Evolutionary conservation across 2,888 invertebrate species (phyloP).

Genomic region (Archaeoteleia sp.): DNA sequence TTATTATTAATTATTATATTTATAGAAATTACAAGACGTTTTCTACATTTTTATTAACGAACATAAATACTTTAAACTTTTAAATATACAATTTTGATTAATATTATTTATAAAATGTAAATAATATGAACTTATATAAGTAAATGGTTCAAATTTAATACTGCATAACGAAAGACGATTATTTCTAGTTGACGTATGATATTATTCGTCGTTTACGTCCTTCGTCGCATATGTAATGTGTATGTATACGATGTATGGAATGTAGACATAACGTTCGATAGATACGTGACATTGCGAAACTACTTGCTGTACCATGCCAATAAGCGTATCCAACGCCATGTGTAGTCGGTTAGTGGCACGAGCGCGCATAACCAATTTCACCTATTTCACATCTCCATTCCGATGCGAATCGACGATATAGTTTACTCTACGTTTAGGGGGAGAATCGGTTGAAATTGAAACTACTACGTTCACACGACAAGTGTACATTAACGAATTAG

Average conservation of each 20-base stretch:
- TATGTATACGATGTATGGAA: slow-evolving; percentile 50
- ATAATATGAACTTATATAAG: slow-evolving; percentile 6
- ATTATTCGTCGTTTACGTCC: slow-evolving; percentile 44
- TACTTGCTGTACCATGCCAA: slow-evolving; percentile 46
- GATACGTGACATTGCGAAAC: slow-evolving; percentile 52
- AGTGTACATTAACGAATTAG: slow-evolving; percentile 14
- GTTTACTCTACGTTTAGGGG: slow-evolving; percentile 40
- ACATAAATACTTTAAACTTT: no score
- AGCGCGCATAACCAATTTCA: slow-evolving; percentile 52
- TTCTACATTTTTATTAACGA: no score
- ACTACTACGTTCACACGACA: slow-evolving; percentile 5
- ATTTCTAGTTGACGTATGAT: slow-evolving; percentile 40
- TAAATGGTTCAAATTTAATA: not conserved
- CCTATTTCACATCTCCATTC: slow-evolving; percentile 51
- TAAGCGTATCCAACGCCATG: slow-evolving; percentile 40
- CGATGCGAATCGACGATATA: slow-evolving; percentile 38
- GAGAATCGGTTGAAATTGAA: slow-evolving; percentile 27
- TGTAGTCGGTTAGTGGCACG: slow-evolving; percentile 43
- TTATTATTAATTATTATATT: no score
- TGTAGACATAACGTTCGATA: slow-evolving; percentile 50
- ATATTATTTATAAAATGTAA: slow-evolving; percentile 2
- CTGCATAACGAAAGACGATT: slow-evolving; percentile 34
- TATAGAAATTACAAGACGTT: no score
- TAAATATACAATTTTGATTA: not conserved
- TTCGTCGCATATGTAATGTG: slow-evolving; percentile 46